Conservation (phyloP, 92 coral and sea anemone genomes). For the Virgularia gustaviana region DNA sequence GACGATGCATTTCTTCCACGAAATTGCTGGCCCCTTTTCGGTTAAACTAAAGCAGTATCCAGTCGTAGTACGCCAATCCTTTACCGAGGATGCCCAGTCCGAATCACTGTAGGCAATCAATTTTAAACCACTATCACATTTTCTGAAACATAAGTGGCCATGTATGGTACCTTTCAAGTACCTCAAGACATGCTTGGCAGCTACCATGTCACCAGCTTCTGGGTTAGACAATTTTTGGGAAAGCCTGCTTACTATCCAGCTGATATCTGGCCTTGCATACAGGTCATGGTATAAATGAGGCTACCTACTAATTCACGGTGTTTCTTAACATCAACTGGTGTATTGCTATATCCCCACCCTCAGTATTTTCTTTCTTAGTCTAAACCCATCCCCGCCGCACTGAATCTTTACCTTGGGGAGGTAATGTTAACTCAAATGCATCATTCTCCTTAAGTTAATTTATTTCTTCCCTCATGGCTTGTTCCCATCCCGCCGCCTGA, state of each 20-base stretch:
- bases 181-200: not conserved
- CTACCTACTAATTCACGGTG: not conserved
- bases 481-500: conserved; percentile 28
- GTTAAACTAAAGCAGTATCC: conserved; percentile 29
- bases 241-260: not conserved
- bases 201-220: not conserved
- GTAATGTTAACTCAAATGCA: conserved; percentile 25
- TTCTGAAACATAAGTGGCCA: not conserved
- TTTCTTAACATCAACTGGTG: no score
- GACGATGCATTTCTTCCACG: no score
- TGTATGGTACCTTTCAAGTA: conserved; percentile 37
- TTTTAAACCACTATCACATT: not conserved
- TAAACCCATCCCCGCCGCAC: no score
- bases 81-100: not conserved
- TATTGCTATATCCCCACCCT: no score
- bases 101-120: not conserved
- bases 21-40: not conserved
- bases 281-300: no score
- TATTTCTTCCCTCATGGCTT: conserved; percentile 40
- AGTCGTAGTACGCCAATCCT: conserved; percentile 40
- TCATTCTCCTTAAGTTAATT: conserved; percentile 32
- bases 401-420: no score
- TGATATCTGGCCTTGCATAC: not conserved
- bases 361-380: no score
- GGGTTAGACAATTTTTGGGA: not conserved